A percentile compares a stretch with the other conserved stretches of the same genome.
phyloP scores from a whole-genome alignment of 23 tunicate species.

The Phallusia fumigata region DNA sequence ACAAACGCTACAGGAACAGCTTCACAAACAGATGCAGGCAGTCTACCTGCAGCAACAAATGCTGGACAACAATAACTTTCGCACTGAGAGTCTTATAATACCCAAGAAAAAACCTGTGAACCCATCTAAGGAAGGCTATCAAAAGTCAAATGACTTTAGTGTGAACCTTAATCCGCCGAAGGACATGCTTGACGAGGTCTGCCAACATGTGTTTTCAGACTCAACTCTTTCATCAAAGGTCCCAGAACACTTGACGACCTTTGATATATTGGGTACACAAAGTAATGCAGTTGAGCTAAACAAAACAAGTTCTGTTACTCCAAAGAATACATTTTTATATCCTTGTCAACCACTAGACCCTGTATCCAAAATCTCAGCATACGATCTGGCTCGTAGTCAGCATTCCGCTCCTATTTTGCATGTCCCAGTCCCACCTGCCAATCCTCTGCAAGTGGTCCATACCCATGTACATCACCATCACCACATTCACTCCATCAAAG shows the following conservation, averaged over 20 bases:
- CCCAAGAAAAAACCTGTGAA: neutral
- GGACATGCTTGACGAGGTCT: conserved; percentile 16
- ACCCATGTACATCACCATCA: conserved; percentile 77
- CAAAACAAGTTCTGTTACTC: neutral
- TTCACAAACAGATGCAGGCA: conserved; percentile 37
- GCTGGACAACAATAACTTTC: conserved; percentile 27
- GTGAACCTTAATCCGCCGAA: neutral
- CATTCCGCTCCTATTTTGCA: neutral
- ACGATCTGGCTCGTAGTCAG: neutral
- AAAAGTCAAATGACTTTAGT: neutral
- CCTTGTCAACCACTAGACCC: neutral
- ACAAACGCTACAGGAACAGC: conserved; percentile 18
- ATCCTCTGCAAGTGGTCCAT: conserved; percentile 58
- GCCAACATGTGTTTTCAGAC: conserved; percentile 35
- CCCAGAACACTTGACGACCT: neutral
- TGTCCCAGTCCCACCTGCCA: neutral
- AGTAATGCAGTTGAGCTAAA: neutral
- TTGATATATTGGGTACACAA: neutral
- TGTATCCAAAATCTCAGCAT: neutral
- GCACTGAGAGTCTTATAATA: neutral
- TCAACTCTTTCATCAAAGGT: neutral
- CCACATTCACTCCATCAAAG: conserved; percentile 59
- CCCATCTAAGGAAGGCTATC: neutral
- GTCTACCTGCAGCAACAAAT: conserved; percentile 26
- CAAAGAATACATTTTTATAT: neutral